phyloP scores from a whole-genome alignment of 1,140 invertebrate genomes.

The Tetramorium alpestre region DNA sequence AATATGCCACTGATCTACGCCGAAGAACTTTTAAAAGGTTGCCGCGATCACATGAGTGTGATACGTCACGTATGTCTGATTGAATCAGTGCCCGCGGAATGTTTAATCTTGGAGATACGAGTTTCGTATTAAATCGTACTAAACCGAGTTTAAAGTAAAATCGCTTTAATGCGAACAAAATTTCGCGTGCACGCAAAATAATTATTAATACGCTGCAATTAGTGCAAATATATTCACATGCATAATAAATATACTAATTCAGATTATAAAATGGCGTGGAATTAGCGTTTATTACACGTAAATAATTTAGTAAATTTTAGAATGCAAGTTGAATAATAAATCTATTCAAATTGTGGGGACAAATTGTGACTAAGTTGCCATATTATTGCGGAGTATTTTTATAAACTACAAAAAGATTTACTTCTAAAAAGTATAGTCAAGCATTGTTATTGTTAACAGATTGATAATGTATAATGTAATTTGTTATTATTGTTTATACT shows the following conservation, averaged over 20 bases:
- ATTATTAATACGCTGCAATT: background rate
- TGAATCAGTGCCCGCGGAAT: background rate
- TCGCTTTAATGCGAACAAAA: background rate
- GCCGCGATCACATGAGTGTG: background rate
- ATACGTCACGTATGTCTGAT: background rate
- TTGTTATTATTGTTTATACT: background rate
- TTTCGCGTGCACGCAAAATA: background rate
- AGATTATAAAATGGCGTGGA: background rate
- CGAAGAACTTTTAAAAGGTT: background rate
- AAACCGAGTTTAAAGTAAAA: background rate
- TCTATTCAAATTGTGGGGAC: no score
- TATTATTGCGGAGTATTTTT: background rate
- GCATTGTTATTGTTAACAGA: background rate
- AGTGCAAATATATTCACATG: background rate
- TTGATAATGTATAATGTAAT: background rate
- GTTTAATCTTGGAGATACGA: background rate
- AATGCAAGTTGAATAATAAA: slow-evolving; percentile 11
- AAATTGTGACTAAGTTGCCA: background rate
- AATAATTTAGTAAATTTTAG: background rate
- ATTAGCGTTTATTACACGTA: background rate
- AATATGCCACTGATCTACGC: background rate
- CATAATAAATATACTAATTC: background rate
- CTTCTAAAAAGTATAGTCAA: background rate
- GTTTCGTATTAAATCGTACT: background rate
- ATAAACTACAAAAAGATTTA: background rate